phyloP scores from a whole-genome alignment of 64 coral and sea anemone genomes.

The Montipora efflorescens region DNA sequence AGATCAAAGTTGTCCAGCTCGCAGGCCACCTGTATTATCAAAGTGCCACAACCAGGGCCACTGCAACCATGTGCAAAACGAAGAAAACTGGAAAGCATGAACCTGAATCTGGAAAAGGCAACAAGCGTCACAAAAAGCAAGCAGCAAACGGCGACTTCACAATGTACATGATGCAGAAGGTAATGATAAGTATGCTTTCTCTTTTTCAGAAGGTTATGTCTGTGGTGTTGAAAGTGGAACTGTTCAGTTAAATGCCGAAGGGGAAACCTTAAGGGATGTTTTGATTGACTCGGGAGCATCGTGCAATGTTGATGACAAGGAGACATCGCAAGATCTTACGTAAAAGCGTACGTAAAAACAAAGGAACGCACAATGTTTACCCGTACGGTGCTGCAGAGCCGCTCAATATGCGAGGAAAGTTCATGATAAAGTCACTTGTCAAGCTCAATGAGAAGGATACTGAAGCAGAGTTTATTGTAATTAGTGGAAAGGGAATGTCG shows the following conservation, averaged over 20 bases:
- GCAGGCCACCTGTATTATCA: conserved; percentile 13
- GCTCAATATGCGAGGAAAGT: too few relatives aligned
- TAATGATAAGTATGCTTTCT: too few relatives aligned
- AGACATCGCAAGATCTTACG: background rate
- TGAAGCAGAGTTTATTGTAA: too few relatives aligned
- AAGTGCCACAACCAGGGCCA: background rate
- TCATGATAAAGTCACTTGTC: too few relatives aligned
- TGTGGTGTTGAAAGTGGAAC: background rate
- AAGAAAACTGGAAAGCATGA: background rate
- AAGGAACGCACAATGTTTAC: background rate
- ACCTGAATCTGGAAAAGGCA: conserved; percentile 2
- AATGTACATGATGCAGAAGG: too few relatives aligned
- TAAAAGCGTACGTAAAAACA: background rate
- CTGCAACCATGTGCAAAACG: conserved; percentile 34
- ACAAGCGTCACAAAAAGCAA: too few relatives aligned
- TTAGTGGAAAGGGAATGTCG: too few relatives aligned
- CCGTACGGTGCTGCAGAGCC: too few relatives aligned
- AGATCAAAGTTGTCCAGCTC: conserved; percentile 44
- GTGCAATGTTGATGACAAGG: background rate
- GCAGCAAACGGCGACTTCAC: too few relatives aligned
- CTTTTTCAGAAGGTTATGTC: background rate
- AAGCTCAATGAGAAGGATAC: too few relatives aligned
- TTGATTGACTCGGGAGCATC: background rate
- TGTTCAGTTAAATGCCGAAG: background rate
- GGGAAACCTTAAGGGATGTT: background rate